A percentile compares a stretch with the other conserved stretches of the same genome.
Evolutionary conservation across 2,888 invertebrate genomes (phyloP).

Genomic region (Phyllotreta striolata): DNA sequence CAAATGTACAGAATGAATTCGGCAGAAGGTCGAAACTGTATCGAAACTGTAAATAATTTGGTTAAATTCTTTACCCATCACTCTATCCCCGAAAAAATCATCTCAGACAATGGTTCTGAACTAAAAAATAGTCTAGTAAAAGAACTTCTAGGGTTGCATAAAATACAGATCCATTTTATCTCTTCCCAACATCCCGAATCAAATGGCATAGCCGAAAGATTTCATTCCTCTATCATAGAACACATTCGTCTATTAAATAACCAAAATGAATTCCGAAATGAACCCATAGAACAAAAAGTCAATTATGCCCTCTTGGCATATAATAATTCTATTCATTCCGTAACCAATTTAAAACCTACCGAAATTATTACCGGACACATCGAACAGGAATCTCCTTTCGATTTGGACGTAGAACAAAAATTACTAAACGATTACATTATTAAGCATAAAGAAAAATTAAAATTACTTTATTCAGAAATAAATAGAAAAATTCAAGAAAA

Average conservation of each 20-base stretch:
- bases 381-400: no score
- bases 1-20: no score
- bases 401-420: no score
- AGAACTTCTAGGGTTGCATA: neutral
- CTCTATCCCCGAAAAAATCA: constrained; percentile 8
- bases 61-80: constrained; percentile 12
- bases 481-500: no score
- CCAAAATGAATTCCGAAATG: neutral
- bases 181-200: constrained; percentile 6
- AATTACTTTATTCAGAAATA: no score
- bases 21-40: no score
- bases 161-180: constrained; percentile 13
- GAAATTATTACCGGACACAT: constrained; percentile 16
- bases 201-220: no score
- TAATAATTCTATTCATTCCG: constrained; percentile 26
- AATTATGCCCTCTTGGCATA: constrained; percentile 21
- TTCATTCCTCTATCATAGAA: no score
- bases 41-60: no score
- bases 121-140: constrained; percentile 18
- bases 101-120: constrained; percentile 15
- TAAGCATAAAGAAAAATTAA: no score
- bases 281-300: neutral
- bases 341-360: constrained; percentile 15
- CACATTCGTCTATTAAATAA: no score
- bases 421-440: no score